phyloP scores from a whole-genome alignment of 2,888 invertebrate species.

The Alsophila aescularia region DNA sequence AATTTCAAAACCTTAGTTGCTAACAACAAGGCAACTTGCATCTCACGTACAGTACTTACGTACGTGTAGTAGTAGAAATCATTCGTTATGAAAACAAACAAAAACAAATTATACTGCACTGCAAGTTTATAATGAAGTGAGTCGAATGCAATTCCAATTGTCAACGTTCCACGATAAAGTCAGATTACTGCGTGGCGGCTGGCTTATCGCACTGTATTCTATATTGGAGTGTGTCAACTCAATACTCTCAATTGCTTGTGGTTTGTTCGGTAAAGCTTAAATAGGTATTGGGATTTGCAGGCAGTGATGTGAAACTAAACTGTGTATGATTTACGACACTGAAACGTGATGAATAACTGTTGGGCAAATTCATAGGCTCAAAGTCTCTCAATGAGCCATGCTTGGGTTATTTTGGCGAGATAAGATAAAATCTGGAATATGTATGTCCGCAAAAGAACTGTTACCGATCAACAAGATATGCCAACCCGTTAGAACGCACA shows the following conservation, averaged over 20 bases:
- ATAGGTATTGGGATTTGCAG: constrained; percentile 10
- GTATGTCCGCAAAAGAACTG: no score
- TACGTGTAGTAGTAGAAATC: background rate
- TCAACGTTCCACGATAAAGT: constrained; percentile 55
- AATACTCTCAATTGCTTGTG: constrained; percentile 24
- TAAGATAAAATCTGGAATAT: no score
- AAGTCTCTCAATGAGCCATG: no score
- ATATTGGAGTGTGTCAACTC: constrained; percentile 43
- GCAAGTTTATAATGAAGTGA: constrained; percentile 37
- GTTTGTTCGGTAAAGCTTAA: constrained; percentile 43
- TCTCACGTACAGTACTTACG: background rate
- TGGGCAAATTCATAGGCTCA: no score
- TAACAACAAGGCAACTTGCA: background rate
- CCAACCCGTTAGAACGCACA: no score
- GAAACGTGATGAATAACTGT: no score
- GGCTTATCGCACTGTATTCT: constrained; percentile 55
- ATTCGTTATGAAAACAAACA: constrained; percentile 24
- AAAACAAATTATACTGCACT: constrained; percentile 29
- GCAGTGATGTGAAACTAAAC: background rate
- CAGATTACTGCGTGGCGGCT: constrained; percentile 52
- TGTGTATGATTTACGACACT: no score
- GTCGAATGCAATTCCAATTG: constrained; percentile 37
- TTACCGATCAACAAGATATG: no score
- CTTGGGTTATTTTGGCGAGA: no score
- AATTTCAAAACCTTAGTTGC: no score